Conservation (phyloP, 2,888 invertebrate species). For the Argyra leucocephala region DNA sequence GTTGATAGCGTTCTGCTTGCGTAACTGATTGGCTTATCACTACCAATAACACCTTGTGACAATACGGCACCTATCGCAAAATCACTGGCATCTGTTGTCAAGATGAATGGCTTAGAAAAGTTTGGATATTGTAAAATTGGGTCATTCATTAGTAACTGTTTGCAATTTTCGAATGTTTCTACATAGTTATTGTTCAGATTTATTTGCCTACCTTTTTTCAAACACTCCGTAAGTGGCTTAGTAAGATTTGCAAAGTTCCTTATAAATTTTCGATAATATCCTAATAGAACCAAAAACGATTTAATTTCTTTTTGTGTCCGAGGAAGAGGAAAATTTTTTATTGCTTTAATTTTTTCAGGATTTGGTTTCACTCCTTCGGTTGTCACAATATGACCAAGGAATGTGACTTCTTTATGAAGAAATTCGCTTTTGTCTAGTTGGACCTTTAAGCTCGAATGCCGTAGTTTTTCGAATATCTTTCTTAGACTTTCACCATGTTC, state of each 20-base stretch:
- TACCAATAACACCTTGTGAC: slow-evolving; percentile 24
- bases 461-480: too few species aligned
- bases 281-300: slow-evolving; percentile 27
- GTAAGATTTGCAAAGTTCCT: slow-evolving; percentile 23
- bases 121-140: too few species aligned
- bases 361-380: slow-evolving; percentile 32
- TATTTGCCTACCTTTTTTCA: slow-evolving; percentile 20
- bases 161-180: slow-evolving; percentile 19
- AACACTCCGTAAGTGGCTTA: slow-evolving; percentile 22
- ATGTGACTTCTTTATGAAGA: slow-evolving; percentile 27
- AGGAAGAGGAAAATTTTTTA: slow-evolving; percentile 26
- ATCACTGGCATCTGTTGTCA: slow-evolving; percentile 31
- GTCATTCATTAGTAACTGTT: slow-evolving; percentile 18
- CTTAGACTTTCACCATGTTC: too few species aligned
- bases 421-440: slow-evolving; percentile 29
- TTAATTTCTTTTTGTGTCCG: slow-evolving; percentile 29
- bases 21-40: slow-evolving; percentile 26
- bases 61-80: slow-evolving; percentile 28
- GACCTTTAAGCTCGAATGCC: too few species aligned
- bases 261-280: slow-evolving; percentile 25
- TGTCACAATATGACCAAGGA: slow-evolving; percentile 33
- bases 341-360: slow-evolving; percentile 29
- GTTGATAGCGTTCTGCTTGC: slow-evolving; percentile 27
- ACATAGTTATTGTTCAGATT: slow-evolving; percentile 15
- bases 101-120: slow-evolving; percentile 27